Evolutionary conservation across 2,113 vertebrate genomes (phyloP).

Genomic region (Chitala chitala): DNA sequence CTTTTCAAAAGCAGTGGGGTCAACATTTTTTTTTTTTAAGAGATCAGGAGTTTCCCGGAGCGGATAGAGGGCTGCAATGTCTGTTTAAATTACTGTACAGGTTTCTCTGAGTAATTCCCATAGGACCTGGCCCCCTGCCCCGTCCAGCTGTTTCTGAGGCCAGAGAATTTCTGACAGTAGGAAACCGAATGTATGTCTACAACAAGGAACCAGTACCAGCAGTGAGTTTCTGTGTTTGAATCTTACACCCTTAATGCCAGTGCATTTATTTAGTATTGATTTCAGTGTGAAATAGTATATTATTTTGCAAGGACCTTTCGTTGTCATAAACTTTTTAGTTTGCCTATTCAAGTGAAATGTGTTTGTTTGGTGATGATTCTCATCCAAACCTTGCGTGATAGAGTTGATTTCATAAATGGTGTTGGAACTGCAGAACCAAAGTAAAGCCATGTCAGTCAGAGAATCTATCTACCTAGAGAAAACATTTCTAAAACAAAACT

Average conservation of each 20-base stretch:
- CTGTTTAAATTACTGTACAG: neutral
- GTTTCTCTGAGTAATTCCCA: neutral
- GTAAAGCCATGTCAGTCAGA: too few relatives aligned
- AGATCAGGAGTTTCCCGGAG: conserved; percentile 36
- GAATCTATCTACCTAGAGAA: too few relatives aligned
- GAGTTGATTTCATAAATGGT: too few relatives aligned
- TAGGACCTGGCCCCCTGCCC: neutral
- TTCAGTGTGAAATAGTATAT: neutral
- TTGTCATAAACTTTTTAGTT: neutral
- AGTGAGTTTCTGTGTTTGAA: neutral
- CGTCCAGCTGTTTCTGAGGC: neutral
- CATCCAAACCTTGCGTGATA: too few relatives aligned
- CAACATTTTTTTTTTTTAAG: neutral
- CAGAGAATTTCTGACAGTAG: neutral
- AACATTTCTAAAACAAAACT: too few relatives aligned
- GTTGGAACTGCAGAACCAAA: too few relatives aligned
- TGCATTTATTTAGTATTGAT: neutral
- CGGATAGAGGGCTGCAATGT: neutral
- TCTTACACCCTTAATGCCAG: neutral
- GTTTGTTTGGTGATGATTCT: neutral
- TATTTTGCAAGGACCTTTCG: too few relatives aligned
- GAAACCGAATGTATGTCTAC: neutral
- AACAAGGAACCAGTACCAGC: too few relatives aligned
- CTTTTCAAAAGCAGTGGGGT: conserved; percentile 54
- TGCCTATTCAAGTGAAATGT: neutral